These are phyloP conservation scores for Betta splendens DNA, from an alignment of 2,797 vertebrate genomes.

Conservation along the genomic window DNA sequence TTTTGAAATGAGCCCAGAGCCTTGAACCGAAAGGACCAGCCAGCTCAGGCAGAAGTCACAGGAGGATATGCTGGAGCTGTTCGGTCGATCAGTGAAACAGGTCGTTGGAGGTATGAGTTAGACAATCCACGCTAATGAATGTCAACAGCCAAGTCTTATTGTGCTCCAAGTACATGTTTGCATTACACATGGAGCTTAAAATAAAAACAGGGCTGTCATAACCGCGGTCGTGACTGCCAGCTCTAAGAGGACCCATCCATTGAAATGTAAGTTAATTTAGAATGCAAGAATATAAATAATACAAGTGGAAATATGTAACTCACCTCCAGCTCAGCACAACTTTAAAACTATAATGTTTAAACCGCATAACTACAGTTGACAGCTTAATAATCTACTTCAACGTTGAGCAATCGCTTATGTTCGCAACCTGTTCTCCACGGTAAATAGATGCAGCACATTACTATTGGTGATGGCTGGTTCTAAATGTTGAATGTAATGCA, in stretches of 20 bases:
- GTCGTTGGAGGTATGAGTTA: not conserved
- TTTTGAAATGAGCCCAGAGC: constrained; percentile 34
- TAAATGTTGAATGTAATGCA: constrained; percentile 2
- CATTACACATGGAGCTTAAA: constrained; percentile 52
- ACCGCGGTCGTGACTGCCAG: constrained; percentile 44
- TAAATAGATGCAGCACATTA: not conserved
- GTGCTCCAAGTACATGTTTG: constrained; percentile 49
- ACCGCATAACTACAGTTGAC: constrained; percentile 13
- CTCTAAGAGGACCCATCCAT: not conserved
- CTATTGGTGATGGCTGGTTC: not conserved
- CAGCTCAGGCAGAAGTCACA: not conserved
- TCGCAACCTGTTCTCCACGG: constrained; percentile 1
- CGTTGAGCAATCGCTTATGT: not conserved
- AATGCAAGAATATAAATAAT: not conserved
- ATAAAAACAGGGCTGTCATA: constrained; percentile 22
- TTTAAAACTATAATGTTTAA: constrained; percentile 16
- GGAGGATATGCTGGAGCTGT: not conserved
- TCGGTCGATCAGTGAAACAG: constrained; percentile 8
- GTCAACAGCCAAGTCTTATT: constrained; percentile 27
- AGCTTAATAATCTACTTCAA: constrained; percentile 16
- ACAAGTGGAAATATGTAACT: accelerated
- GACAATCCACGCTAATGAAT: constrained; percentile 2
- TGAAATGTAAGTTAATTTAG: not conserved
- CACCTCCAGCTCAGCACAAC: constrained; percentile 10
- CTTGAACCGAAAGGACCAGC: constrained; percentile 21